Evolutionary conservation across 2,797 vertebrate species (phyloP).

Genomic region (Cheirogaleus major): DNA sequence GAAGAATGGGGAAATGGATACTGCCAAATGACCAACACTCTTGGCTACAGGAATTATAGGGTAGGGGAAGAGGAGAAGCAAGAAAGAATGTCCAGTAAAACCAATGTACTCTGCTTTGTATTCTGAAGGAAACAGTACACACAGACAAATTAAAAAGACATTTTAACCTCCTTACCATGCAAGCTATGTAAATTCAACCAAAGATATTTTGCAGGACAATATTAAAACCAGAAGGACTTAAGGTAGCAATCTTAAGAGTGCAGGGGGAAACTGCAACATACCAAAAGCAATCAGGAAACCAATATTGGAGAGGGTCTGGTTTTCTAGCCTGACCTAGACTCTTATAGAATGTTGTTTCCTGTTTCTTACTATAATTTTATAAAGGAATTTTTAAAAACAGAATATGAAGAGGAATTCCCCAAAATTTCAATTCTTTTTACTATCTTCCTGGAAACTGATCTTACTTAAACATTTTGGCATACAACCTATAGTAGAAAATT

Average conservation of each 20-base stretch:
- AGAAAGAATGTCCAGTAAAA: neutral
- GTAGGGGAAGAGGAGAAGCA: neutral
- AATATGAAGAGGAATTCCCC: neutral
- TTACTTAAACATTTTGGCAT: neutral
- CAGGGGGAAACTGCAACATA: neutral
- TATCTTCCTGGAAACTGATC: neutral
- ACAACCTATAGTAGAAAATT: neutral
- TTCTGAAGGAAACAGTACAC: neutral
- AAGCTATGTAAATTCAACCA: neutral
- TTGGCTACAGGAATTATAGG: neutral
- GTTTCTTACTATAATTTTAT: neutral
- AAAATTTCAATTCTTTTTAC: slow-evolving; percentile 29
- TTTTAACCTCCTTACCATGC: neutral
- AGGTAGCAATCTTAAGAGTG: neutral
- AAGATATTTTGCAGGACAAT: neutral
- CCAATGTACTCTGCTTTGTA: neutral
- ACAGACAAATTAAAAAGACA: neutral
- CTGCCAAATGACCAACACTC: neutral
- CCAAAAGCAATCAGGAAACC: neutral
- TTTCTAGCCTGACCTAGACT: neutral
- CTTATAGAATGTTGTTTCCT: neutral
- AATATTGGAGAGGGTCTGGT: neutral
- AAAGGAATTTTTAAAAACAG: neutral
- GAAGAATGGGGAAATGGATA: neutral
- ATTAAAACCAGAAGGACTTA: neutral